phyloP scores from a whole-genome alignment of 2,797 vertebrate genomes.

The Sarcophilus harrisii region DNA sequence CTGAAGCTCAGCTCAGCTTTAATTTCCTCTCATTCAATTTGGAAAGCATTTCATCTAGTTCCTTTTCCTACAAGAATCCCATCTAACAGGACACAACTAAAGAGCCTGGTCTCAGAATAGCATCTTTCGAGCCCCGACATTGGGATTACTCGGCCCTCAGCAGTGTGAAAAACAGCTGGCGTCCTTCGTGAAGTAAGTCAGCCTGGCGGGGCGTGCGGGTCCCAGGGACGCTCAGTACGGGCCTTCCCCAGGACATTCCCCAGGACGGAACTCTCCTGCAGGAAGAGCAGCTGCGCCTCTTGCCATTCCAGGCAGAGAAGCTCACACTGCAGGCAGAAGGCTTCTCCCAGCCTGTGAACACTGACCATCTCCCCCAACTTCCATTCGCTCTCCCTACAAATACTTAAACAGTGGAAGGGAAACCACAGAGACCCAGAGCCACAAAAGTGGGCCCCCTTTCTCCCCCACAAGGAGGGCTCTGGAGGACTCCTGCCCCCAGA shows the following conservation, averaged over 20 bases:
- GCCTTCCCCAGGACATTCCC: neutral
- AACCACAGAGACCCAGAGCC: no score
- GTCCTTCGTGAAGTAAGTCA: neutral
- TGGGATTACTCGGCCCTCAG: neutral
- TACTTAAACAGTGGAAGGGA: neutral
- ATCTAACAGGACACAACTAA: neutral
- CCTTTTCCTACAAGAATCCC: neutral
- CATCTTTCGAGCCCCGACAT: neutral
- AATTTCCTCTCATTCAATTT: neutral
- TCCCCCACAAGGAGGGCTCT: neutral
- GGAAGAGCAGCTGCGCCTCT: neutral
- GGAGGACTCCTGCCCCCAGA: constrained; percentile 48
- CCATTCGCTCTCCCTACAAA: neutral
- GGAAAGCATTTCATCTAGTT: neutral
- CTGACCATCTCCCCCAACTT: neutral
- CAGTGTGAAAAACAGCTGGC: neutral
- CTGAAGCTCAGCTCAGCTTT: neutral
- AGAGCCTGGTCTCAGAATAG: neutral
- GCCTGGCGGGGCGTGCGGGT: neutral
- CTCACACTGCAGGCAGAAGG: neutral
- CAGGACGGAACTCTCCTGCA: neutral
- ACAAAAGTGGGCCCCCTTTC: neutral
- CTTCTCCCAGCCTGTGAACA: neutral
- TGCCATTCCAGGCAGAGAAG: neutral
- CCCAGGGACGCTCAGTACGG: neutral